Conservation (phyloP, 2,888 invertebrate species). For the Apotomis capreana region DNA sequence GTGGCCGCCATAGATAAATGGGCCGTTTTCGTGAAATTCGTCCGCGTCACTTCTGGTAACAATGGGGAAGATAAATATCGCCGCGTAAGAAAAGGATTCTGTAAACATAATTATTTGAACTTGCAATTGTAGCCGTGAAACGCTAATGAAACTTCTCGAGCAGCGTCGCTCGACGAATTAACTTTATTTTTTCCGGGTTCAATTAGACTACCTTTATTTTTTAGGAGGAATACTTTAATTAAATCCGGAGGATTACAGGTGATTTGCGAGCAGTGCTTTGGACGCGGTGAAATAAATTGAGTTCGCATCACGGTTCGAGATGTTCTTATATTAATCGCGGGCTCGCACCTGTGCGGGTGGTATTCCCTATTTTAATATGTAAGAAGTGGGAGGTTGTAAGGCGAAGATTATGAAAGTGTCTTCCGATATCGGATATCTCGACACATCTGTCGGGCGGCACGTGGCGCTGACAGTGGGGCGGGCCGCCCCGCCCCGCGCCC, state of each 20-base stretch:
- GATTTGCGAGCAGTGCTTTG: constrained; percentile 50
- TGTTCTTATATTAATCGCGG: constrained; percentile 68
- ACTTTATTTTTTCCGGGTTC: constrained; percentile 64
- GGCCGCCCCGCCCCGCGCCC: constrained; percentile 51
- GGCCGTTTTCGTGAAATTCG: constrained; percentile 81
- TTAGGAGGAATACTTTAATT: constrained; percentile 71
- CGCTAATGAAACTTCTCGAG: constrained; percentile 74
- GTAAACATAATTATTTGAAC: constrained; percentile 82
- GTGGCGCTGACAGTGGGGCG: constrained; percentile 76
- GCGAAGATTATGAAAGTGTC: constrained; percentile 82
- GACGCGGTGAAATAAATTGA: constrained; percentile 52
- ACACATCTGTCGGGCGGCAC: constrained; percentile 81
- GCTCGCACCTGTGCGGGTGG: constrained; percentile 70
- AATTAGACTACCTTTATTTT: constrained; percentile 72
- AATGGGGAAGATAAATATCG: constrained; percentile 81
- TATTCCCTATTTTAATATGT: constrained; percentile 75
- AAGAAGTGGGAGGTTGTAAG: constrained; percentile 73
- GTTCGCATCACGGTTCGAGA: constrained; percentile 48
- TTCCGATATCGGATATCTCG: constrained; percentile 82
- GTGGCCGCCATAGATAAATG: constrained; percentile 78
- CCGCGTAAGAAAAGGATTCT: constrained; percentile 81
- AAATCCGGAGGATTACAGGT: constrained; percentile 68
- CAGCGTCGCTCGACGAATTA: constrained; percentile 69
- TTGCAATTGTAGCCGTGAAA: constrained; percentile 79
- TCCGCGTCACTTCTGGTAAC: constrained; percentile 80